Evolutionary conservation across 2,888 invertebrate genomes (phyloP).

Genomic region (Eupithecia inturbata): DNA sequence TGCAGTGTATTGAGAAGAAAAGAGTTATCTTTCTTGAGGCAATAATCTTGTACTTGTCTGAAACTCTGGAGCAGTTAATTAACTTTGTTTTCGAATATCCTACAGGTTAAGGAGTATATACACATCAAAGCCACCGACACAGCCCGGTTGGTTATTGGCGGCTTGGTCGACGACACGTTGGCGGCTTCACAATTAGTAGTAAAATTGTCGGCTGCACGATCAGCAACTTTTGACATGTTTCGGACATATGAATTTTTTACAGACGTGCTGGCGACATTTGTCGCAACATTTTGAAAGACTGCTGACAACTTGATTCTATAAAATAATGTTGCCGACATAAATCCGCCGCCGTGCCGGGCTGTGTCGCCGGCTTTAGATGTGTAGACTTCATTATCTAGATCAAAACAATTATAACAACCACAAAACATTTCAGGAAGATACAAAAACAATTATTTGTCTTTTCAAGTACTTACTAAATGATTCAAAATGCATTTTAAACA

Average conservation of each 20-base stretch:
- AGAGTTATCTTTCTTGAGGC: too few species aligned
- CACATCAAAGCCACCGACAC: background rate
- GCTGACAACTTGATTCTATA: background rate
- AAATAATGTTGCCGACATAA: background rate
- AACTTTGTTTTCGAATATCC: background rate
- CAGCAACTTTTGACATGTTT: background rate
- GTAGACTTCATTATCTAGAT: background rate
- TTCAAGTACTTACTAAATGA: constrained; percentile 19
- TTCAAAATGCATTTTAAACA: constrained; percentile 27
- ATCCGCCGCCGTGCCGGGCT: background rate
- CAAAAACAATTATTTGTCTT: constrained; percentile 20
- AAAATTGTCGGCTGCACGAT: background rate
- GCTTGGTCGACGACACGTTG: too few species aligned
- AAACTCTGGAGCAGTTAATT: too few species aligned
- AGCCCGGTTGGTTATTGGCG: background rate
- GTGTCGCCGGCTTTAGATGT: background rate
- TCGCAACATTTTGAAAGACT: background rate
- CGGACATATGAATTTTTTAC: too few species aligned
- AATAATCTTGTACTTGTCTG: too few species aligned
- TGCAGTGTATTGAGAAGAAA: too few species aligned
- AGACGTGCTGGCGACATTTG: background rate
- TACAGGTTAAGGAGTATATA: background rate
- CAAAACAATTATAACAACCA: constrained; percentile 8
- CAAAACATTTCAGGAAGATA: constrained; percentile 11
- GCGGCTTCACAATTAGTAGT: too few species aligned